Conservation (phyloP, 2,888 invertebrate species). For the Xylota sylvarum region DNA sequence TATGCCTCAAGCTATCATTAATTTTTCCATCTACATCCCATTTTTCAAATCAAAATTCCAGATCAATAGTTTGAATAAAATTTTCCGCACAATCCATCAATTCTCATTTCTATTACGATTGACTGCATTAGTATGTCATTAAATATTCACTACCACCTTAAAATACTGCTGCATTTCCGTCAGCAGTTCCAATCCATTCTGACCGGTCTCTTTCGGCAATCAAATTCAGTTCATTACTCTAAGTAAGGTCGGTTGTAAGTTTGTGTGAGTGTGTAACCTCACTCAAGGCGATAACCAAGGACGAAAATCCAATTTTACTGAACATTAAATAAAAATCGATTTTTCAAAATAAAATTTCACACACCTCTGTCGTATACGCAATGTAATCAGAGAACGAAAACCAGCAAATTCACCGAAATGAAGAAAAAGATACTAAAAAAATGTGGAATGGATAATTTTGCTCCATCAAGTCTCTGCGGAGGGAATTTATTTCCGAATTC, state of each 20-base stretch:
- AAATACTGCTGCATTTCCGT: background rate
- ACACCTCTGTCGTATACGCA: constrained; percentile 19
- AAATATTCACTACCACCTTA: constrained; percentile 8
- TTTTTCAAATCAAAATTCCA: background rate
- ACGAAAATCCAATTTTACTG: constrained; percentile 57
- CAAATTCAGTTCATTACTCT: constrained; percentile 38
- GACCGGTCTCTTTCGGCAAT: constrained; percentile 21
- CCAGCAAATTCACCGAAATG: constrained; percentile 19
- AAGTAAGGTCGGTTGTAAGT: background rate
- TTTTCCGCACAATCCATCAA: background rate
- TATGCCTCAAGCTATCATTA: too few relatives aligned
- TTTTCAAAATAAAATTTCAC: constrained; percentile 47
- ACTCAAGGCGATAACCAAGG: constrained; percentile 12
- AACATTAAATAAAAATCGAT: constrained; percentile 61
- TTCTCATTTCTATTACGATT: background rate
- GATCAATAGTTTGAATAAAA: background rate
- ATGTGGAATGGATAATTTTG: constrained; percentile 29
- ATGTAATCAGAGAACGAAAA: background rate
- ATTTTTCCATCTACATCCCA: background rate
- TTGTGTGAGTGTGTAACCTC: background rate
- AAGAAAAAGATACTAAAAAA: constrained; percentile 27
- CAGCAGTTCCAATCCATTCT: constrained; percentile 7
- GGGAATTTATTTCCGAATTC: constrained; percentile 29
- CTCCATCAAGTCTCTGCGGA: background rate
- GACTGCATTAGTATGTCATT: background rate